Evolutionary conservation across 2,113 vertebrate species (phyloP), one percentile per base, ranked within the genome.

Genomic region (Trematocara zebra): DNA sequence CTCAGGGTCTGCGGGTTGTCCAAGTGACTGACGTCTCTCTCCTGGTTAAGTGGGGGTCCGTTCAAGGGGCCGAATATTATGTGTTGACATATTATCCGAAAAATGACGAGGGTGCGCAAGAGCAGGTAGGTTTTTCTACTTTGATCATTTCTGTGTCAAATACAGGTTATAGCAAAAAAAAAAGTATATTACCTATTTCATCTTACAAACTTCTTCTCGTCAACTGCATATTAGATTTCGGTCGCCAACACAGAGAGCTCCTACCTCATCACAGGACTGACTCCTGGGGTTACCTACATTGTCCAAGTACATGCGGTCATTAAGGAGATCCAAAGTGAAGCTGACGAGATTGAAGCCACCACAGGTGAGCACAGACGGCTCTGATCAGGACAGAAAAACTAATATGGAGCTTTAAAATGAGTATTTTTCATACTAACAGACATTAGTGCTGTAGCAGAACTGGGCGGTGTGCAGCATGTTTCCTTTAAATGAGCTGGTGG

Each of bases 1-100:
- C 97, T 35, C 95, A 97, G 92, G 96, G 95, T 42, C 91, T 97
- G 33, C 96, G 87, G 84, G 85, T 99, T 80, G 92, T 98, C 87
- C 94, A 85, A 80, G 92, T 95, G 87, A 96, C 97, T 0, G 97
- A 97, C 72, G 89, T 92, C 8, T 97, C 97, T 14, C 92, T 98
- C 86, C 87, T 96, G 89, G 95, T 98, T 69, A 94, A 96, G 86
- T 99, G 98, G 97, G 96, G 97, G 88, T 91, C 94, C 1, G 87
- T 96, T 80, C 82, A 42, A 3, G 94, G 96, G 20, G 96, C 97
- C 12, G 96, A 98, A 80, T 95, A 97, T 94, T 98, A 98, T 53
- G 78, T 97, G 64, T 85, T 98, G 80, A 97, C 91, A 80, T 97
- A 97, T 93, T 94, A 97, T 80, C 97, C 96, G 1, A 87, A 96